Evolutionary conservation across 2,888 invertebrate genomes (phyloP).

Genomic region (Microdon myrmicae): DNA sequence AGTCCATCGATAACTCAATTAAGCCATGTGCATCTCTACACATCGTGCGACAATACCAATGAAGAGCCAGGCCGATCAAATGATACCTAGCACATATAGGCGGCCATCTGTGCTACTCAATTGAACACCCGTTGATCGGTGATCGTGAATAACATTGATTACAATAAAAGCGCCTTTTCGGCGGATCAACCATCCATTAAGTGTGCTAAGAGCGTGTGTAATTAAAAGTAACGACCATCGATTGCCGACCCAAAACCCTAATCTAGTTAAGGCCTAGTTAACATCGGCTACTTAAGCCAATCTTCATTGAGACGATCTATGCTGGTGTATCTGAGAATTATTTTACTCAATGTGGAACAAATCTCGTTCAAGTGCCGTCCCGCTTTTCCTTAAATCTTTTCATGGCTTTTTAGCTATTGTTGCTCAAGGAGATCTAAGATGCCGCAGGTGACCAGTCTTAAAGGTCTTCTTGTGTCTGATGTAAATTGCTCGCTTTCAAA

Average conservation of each 20-base stretch:
- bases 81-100: too few relatives aligned
- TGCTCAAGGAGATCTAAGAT: conserved; percentile 14
- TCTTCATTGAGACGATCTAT: conserved; percentile 30
- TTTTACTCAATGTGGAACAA: conserved; percentile 33
- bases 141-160: conserved; percentile 40
- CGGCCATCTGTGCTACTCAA: too few relatives aligned
- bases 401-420: conserved; percentile 17
- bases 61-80: too few relatives aligned
- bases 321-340: too few relatives aligned
- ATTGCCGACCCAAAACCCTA: conserved; percentile 29
- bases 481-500: conserved; percentile 33
- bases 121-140: conserved; percentile 5
- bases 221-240: conserved; percentile 36
- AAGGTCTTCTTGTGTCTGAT: conserved; percentile 45
- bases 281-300: conserved; percentile 36
- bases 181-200: conserved; percentile 2
- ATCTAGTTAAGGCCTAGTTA: conserved; percentile 47
- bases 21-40: too few relatives aligned
- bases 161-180: conserved; percentile 34
- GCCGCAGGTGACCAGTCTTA: conserved; percentile 22
- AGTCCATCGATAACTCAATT: conserved; percentile 38
- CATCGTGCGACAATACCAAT: too few relatives aligned
- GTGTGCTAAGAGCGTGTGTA: conserved; percentile 27
- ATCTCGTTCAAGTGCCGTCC: conserved; percentile 18
- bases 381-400: conserved; percentile 38